Conservation (phyloP, 2,888 invertebrate species). For the Geotrupes spiniger region DNA sequence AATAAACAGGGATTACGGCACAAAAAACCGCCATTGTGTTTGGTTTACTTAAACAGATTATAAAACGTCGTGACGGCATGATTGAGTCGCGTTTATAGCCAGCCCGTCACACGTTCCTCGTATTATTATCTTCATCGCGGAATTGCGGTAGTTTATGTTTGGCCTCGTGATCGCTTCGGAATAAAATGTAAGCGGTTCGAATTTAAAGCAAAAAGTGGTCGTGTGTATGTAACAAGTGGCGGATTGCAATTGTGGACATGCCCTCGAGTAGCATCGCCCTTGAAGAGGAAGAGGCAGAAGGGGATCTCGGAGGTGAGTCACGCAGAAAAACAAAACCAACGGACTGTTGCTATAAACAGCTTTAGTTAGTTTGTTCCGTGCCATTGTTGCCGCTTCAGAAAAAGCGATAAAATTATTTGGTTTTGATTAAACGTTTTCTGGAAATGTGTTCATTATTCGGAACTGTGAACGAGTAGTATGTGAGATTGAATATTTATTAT, state of each 20-base stretch:
- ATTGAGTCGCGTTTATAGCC: neutral
- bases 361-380: neutral
- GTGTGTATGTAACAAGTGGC: slow-evolving; percentile 7
- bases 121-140: too few relatives aligned
- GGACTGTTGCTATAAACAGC: neutral
- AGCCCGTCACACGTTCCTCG: neutral
- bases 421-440: too few relatives aligned
- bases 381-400: too few relatives aligned
- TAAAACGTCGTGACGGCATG: slow-evolving; percentile 7
- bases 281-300: neutral
- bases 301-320: slow-evolving; percentile 15
- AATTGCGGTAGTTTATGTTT: too few relatives aligned
- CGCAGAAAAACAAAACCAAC: neutral
- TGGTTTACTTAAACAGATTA: slow-evolving; percentile 7
- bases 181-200: too few relatives aligned
- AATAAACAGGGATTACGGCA: neutral
- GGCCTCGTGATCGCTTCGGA: too few relatives aligned
- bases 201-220: slow-evolving; percentile 2
- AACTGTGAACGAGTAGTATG: too few relatives aligned
- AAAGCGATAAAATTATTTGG: too few relatives aligned
- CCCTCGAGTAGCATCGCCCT: slow-evolving; percentile 28
- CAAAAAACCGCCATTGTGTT: slow-evolving; percentile 1
- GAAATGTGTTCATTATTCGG: too few relatives aligned
- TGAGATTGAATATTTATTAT: too few relatives aligned
- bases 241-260: slow-evolving; percentile 27